Evolutionary conservation across 1,140 invertebrate genomes (phyloP), one percentile per base, ranked within the genome.

Genomic region (Danaus melanippus): DNA sequence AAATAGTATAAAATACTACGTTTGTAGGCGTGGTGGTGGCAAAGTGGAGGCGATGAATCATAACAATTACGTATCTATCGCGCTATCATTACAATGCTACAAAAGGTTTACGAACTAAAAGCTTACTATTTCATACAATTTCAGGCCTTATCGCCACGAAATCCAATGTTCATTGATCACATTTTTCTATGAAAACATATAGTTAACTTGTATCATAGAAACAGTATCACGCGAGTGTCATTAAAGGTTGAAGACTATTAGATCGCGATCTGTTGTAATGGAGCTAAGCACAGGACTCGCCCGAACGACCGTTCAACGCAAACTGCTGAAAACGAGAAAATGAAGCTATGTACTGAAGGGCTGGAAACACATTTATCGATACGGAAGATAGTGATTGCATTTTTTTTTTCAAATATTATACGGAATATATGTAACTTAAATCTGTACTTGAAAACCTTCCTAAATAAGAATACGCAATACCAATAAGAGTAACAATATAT

Each of bases 261-360:
- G 58, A 46, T 67, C 65, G 56, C 61, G 62, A 53, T 44, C 50
- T 11, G 50, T 11, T 9, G 50, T 12, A 8, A 12, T 46, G 49
- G 12, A 11, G 0, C 45, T 42, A 21, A 10, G 9, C 9, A 54
- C 11, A 59, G 62, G 42, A 53, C 56, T 62, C 46, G 41, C 43
- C 43, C 45, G 10, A 11, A 11, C 42, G 15, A 60, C 39, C 54
- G 56, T 49, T 64, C 58, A 50, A 71, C 59, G 71, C 69, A 50
- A 67, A 82, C 79, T 81, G 71, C 58, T 53, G 67, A 71, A 76
- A 75, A 67, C 71, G 71, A 69, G 70, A 74, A 80, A 77, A 76
- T 74, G 59, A 76, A 78, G 70, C 64, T 61, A 68, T 69, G 21
- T 32, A 32, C 56, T 51, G 42, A 67, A 73, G 74, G 59, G 76